A percentile compares a stretch with the other conserved stretches of the same genome.
Conservation (phyloP, 2,797 vertebrate genomes). For the Typhlichthys eigenmanni region DNA sequence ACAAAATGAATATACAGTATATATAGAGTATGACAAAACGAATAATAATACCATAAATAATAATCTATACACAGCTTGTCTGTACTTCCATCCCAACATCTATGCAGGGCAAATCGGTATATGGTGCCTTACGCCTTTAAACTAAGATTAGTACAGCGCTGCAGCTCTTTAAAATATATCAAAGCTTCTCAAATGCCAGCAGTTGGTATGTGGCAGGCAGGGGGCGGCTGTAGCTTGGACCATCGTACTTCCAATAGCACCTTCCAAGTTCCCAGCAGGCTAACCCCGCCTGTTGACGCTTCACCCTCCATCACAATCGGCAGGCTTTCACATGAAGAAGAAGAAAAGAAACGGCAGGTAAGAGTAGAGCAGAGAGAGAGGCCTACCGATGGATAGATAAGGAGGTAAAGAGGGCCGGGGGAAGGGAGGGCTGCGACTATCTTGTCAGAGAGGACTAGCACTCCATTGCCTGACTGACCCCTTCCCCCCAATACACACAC, state of each 20-base stretch:
- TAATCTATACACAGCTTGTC: slow-evolving; percentile 54
- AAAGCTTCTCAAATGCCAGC: slow-evolving; percentile 80
- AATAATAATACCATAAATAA: no score
- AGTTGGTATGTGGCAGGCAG: slow-evolving; percentile 73
- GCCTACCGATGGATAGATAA: slow-evolving; percentile 38
- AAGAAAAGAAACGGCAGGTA: slow-evolving; percentile 23
- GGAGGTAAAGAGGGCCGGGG: slow-evolving; percentile 32
- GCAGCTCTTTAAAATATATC: slow-evolving; percentile 78
- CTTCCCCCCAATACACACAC: not conserved
- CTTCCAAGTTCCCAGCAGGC: slow-evolving; percentile 78
- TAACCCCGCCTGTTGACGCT: slow-evolving; percentile 69
- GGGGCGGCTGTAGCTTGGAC: slow-evolving; percentile 66
- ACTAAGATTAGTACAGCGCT: slow-evolving; percentile 75
- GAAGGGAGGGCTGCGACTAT: slow-evolving; percentile 43
- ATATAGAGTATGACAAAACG: no score
- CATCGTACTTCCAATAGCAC: slow-evolving; percentile 72
- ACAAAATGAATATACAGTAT: not conserved
- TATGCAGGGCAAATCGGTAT: slow-evolving; percentile 53
- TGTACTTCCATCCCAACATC: slow-evolving; percentile 58
- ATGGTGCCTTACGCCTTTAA: slow-evolving; percentile 71
- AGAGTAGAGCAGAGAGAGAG: slow-evolving; percentile 52
- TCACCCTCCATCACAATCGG: slow-evolving; percentile 58
- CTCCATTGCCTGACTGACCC: slow-evolving; percentile 52
- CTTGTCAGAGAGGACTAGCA: slow-evolving; percentile 64
- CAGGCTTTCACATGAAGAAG: slow-evolving; percentile 47